Evolutionary conservation across 1,140 invertebrate species (phyloP).

Genomic region (Trachymyrmex cornetzi): DNA sequence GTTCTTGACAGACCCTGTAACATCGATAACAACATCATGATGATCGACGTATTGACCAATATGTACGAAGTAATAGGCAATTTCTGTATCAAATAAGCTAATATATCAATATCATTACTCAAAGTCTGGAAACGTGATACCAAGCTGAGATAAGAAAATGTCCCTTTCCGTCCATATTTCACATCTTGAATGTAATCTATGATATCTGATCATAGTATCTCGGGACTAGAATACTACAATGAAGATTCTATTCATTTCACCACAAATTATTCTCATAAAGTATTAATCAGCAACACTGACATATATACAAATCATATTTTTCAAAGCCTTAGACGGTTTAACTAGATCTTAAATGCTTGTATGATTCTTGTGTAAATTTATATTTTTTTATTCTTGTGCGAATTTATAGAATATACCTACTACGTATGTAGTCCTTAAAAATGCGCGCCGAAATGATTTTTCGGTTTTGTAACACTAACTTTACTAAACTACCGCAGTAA

Average conservation of each 20-base stretch:
- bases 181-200: slow-evolving; percentile 54
- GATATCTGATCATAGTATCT: slow-evolving; percentile 2
- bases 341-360: too few relatives aligned
- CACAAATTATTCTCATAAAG: background rate
- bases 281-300: background rate
- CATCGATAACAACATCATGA: slow-evolving; percentile 34
- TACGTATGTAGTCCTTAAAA: too few relatives aligned
- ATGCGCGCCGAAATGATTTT: too few relatives aligned
- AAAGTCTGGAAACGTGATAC: slow-evolving; percentile 54
- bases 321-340: too few relatives aligned
- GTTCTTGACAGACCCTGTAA: background rate
- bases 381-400: too few relatives aligned
- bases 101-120: slow-evolving; percentile 71
- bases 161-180: slow-evolving; percentile 44
- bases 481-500: too few relatives aligned
- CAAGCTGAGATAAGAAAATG: slow-evolving; percentile 59
- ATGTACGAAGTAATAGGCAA: slow-evolving; percentile 68
- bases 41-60: slow-evolving; percentile 66
- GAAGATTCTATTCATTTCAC: slow-evolving; percentile 27
- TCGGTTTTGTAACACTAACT: too few relatives aligned
- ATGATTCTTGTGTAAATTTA: too few relatives aligned
- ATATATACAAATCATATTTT: too few relatives aligned
- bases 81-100: slow-evolving; percentile 74
- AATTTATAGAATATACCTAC: too few relatives aligned
- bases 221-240: background rate